Base-by-base conservation (phyloP, 2,888 invertebrate species). In the Ormia ochracea region DNA sequence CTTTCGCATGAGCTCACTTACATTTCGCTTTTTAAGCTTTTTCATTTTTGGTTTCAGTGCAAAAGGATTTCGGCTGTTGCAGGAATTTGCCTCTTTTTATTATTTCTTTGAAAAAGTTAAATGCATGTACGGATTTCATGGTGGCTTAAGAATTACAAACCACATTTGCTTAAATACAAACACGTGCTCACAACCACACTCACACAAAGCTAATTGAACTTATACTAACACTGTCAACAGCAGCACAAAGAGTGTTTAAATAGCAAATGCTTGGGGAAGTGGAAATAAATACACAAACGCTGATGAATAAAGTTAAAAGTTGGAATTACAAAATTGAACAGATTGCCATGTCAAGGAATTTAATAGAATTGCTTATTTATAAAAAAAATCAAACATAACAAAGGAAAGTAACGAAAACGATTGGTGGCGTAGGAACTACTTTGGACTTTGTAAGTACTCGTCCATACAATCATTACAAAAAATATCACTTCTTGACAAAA, bases 111-210 rank as follows among this genome's bases (percentile, higher is more conserved):
- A 31, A 31, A 31, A n/a, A n/a, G 31, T 61, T 12, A 59, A 38
- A 36, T 12, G 14, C n/a, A 50, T 12, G 7, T 45, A 45, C 31
- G 45, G 31, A 61, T 33, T 45, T 45, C 45, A 45, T 45, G 45
- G n/a, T 28, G 61, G 61, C 14, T 61, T 45, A 31, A 45, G n/a
- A 43, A 31, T 33, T n/a, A 7, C 19, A 61, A 31, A 28, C 61
- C 31, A 48, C 36, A 48, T 19, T 36, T 48, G 10, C 9, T 36
- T 2, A 48, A 33, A 48, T 10, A 63, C 10, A 5, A 4, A 6
- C 23, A 23, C 50, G 36, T n/a, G n/a, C n/a, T n/a, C n/a, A n/a
- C n/a, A n/a, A n/a, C n/a, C 26, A 26, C 0, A 1, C 36, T n/a
- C 12, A 14, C 33, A 23, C 5, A 48, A 6, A 59, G 3, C 5